A percentile compares a stretch with the other conserved stretches of the same genome.
Evolutionary conservation across 2,888 invertebrate species (phyloP).

Genomic region (Mesorhabditis sp.): DNA sequence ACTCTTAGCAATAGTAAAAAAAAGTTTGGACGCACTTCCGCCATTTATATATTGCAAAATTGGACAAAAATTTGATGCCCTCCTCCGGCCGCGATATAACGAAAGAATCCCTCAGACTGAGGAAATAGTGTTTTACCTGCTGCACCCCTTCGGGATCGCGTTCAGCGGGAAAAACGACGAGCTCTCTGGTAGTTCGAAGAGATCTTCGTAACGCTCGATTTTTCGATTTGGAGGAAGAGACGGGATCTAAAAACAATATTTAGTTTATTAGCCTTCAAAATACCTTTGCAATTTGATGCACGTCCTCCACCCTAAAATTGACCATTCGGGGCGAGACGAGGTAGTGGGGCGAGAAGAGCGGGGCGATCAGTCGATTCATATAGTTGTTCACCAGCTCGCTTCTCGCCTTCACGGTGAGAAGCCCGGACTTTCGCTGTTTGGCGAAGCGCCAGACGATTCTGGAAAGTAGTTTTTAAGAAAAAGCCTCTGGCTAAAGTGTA

Average conservation of each 20-base stretch:
- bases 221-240: constrained; percentile 42
- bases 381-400: constrained; percentile 37
- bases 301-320: constrained; percentile 38
- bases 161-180: constrained; percentile 35
- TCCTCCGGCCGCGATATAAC: background rate
- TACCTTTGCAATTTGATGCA: constrained; percentile 53
- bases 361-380: constrained; percentile 40
- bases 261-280: background rate
- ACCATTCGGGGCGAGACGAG: constrained; percentile 44
- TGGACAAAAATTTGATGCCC: background rate
- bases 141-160: constrained; percentile 12
- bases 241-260: constrained; percentile 36
- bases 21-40: background rate
- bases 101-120: background rate
- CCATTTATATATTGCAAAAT: background rate
- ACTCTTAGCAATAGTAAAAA: background rate
- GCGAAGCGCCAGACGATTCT: constrained; percentile 57
- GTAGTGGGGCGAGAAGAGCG: constrained; percentile 35
- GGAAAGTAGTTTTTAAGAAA: constrained; percentile 13
- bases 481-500: background rate
- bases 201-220: constrained; percentile 42
- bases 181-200: constrained; percentile 25
- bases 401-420: constrained; percentile 44
- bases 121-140: background rate
- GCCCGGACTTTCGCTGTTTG: constrained; percentile 47